A percentile compares a stretch with the other conserved stretches of the same genome.
These are phyloP conservation scores for Calidris pygmaea DNA, from an alignment of 2,113 vertebrate species.

Conservation along the genomic window DNA sequence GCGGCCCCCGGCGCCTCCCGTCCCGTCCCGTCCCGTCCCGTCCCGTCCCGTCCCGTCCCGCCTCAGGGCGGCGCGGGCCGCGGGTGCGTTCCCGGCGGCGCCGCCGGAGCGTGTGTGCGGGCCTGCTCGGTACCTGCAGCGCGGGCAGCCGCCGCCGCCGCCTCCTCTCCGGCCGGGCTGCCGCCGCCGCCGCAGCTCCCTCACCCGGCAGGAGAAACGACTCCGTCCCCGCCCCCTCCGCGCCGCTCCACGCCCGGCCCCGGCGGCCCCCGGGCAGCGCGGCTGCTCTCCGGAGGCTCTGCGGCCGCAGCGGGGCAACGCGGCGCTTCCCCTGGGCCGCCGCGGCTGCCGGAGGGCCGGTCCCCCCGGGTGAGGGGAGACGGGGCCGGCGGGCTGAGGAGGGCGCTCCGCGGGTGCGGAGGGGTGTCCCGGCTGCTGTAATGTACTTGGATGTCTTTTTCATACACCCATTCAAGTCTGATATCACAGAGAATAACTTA, in stretches of 20 bases:
- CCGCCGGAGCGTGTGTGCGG: too few relatives aligned
- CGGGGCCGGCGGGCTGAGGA: neutral
- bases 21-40: neutral
- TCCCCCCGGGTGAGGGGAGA: fast-evolving
- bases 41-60: too few relatives aligned
- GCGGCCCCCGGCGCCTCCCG: neutral
- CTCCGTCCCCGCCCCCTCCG: neutral
- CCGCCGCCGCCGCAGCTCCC: neutral
- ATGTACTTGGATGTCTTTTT: neutral
- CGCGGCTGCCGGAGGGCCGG: neutral
- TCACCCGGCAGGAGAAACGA: neutral
- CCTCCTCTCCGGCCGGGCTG: neutral
- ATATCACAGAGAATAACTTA: neutral
- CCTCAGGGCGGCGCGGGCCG: neutral
- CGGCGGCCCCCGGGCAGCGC: neutral
- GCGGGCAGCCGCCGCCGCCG: neutral
- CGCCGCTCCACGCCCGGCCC: neutral
- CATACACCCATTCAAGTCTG: neutral
- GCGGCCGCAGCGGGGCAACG: neutral
- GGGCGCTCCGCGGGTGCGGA: too few relatives aligned
- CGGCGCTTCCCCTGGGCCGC: neutral
- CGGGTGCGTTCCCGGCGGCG: neutral
- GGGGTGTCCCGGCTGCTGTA: neutral
- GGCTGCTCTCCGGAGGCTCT: neutral
- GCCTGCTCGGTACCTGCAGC: neutral